phyloP scores from a whole-genome alignment of 2,113 vertebrate species.

The Oreochromis spilurus region DNA sequence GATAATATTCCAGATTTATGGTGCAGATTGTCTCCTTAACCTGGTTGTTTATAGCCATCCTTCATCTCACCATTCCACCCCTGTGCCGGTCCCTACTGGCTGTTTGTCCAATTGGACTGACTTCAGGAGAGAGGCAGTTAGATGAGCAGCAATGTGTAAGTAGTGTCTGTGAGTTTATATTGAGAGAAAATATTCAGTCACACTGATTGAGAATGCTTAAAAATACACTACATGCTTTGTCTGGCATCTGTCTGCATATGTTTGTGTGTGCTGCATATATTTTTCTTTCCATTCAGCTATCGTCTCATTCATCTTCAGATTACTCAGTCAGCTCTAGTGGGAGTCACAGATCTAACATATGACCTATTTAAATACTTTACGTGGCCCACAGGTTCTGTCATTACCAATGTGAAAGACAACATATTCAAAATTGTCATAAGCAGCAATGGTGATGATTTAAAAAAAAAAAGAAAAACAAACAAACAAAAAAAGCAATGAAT shows the following conservation, averaged over 20 bases:
- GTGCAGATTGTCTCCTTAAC: conserved; percentile 43
- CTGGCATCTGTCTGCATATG: not conserved
- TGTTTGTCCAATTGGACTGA: not conserved
- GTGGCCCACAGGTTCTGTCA: not conserved
- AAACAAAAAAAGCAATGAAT: not conserved
- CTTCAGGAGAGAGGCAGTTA: not conserved
- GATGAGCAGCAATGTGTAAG: not conserved
- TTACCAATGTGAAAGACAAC: not conserved
- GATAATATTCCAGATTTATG: conserved; percentile 55
- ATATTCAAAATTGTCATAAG: not conserved
- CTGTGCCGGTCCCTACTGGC: not conserved
- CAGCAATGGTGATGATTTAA: not conserved
- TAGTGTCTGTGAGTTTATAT: not conserved
- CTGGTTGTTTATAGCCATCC: conserved; percentile 37
- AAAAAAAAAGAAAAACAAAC: not conserved
- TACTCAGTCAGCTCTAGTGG: not conserved
- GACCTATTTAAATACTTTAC: not conserved
- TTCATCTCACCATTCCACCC: conserved; percentile 7
- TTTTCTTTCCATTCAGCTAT: conserved; percentile 20
- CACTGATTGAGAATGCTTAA: not conserved
- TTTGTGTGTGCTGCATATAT: not conserved
- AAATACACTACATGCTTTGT: not conserved
- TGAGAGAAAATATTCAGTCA: conserved; percentile 13
- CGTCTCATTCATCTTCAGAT: conserved; percentile 33
- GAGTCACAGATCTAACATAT: not conserved